A percentile compares a stretch with the other conserved stretches of the same genome.
Evolutionary conservation across 2,113 vertebrate species (phyloP).

Genomic region (Notothenia coriiceps): DNA sequence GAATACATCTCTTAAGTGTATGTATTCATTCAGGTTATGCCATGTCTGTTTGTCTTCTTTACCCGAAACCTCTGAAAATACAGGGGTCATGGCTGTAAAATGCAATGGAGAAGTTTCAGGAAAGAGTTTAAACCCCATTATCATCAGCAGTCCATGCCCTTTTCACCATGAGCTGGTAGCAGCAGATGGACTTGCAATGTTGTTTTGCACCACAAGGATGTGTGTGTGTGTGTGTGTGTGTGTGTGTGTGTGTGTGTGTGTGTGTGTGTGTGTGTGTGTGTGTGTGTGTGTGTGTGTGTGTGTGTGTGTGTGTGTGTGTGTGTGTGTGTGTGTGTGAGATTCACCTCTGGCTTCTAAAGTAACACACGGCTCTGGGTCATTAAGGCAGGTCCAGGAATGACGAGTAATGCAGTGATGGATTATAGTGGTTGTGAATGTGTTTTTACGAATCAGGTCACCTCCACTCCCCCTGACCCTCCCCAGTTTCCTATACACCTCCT

Average conservation of each 20-base stretch:
- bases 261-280: constrained; percentile 14
- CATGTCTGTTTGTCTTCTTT: not conserved
- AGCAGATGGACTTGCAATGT: constrained; percentile 47
- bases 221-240: constrained; percentile 6
- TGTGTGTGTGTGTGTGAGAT: not conserved
- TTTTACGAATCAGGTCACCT: constrained; percentile 71
- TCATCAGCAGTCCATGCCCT: constrained; percentile 23
- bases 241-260: constrained; percentile 23
- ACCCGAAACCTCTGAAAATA: not conserved
- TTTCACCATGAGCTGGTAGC: constrained; percentile 13
- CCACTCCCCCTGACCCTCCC: constrained; percentile 71
- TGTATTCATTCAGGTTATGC: too few species aligned
- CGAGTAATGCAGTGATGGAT: constrained; percentile 59
- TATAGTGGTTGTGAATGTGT: constrained; percentile 19
- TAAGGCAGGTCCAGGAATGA: constrained; percentile 50
- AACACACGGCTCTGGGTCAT: constrained; percentile 57
- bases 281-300: not conserved
- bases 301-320: too few species aligned
- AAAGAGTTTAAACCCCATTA: constrained; percentile 3
- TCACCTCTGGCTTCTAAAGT: constrained; percentile 59
- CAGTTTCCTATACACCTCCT: constrained; percentile 51
- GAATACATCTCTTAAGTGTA: not conserved
- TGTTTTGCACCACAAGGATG: constrained; percentile 36
- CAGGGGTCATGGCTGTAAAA: not conserved
- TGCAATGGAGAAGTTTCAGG: not conserved